Conservation (phyloP, 2,113 vertebrate genomes). For the Lepisosteus osseus region DNA sequence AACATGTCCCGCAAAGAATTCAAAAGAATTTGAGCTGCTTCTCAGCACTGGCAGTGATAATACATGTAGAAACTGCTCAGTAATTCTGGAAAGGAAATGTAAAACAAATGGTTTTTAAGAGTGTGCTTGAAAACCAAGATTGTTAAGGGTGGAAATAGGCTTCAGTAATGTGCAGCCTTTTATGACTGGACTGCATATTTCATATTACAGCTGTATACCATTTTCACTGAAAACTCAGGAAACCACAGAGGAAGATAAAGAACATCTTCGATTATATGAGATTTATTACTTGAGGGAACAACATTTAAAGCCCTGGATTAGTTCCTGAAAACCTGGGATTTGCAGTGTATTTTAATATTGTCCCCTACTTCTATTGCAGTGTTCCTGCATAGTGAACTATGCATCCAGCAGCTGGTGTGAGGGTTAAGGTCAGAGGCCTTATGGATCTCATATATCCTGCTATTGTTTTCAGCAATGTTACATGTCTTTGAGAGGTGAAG, state of each 20-base stretch:
- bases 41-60: too few species aligned
- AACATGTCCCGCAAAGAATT: too few species aligned
- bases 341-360: neutral
- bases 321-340: conserved; percentile 1
- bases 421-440: conserved; percentile 36
- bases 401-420: conserved; percentile 25
- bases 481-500: conserved; percentile 27
- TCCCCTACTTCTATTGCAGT: neutral
- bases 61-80: too few species aligned
- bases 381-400: conserved; percentile 2
- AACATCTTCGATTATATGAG: conserved; percentile 21
- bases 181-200: conserved; percentile 14
- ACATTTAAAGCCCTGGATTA: conserved; percentile 9
- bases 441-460: conserved; percentile 49
- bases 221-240: conserved; percentile 6
- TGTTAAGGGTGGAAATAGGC: neutral
- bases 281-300: conserved; percentile 22
- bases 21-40: too few species aligned
- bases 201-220: conserved; percentile 10
- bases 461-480: conserved; percentile 50
- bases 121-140: too few species aligned
- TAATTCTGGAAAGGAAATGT: too few species aligned
- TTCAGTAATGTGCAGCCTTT: conserved; percentile 3
- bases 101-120: too few species aligned
- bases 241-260: conserved; percentile 21